These are phyloP conservation scores for Panopea generosa DNA, from an alignment of 2,888 invertebrate genomes.

Conservation along the genomic window DNA sequence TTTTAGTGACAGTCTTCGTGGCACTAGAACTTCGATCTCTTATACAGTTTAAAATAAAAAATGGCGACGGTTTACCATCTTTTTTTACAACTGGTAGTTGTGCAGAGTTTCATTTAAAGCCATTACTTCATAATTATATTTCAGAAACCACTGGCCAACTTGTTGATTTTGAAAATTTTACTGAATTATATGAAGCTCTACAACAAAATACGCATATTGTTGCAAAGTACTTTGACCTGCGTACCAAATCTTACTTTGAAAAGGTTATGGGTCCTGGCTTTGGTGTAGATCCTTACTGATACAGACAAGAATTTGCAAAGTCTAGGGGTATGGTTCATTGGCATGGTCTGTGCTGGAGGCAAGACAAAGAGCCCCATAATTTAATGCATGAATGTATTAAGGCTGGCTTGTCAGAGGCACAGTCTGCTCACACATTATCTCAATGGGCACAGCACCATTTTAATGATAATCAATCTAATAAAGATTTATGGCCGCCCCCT, in stretches of 20 bases:
- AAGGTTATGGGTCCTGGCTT: constrained; percentile 65
- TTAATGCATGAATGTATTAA: constrained; percentile 44
- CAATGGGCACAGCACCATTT: constrained; percentile 48
- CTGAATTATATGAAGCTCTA: constrained; percentile 44
- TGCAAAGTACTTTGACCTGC: constrained; percentile 54
- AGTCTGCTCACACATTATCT: constrained; percentile 53
- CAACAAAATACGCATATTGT: constrained; percentile 67
- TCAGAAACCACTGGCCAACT: constrained; percentile 36
- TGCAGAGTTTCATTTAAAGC: constrained; percentile 68
- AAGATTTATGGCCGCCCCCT: constrained; percentile 67
- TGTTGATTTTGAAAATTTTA: constrained; percentile 40
- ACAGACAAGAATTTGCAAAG: constrained; percentile 65
- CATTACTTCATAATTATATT: constrained; percentile 57
- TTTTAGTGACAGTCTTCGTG: constrained; percentile 47
- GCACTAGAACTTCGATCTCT: constrained; percentile 54
- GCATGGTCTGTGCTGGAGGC: constrained; percentile 63
- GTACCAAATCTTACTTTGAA: constrained; percentile 60
- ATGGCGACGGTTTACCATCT: constrained; percentile 58
- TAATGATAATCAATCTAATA: constrained; percentile 48
- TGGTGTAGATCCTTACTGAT: constrained; percentile 68
- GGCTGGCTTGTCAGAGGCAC: constrained; percentile 44
- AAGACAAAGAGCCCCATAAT: constrained; percentile 59
- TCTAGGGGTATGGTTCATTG: constrained; percentile 68
- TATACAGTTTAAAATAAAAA: constrained; percentile 49
- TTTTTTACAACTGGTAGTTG: constrained; percentile 68